Conservation (phyloP, 1,140 invertebrate species). For the Halesus radiatus region DNA sequence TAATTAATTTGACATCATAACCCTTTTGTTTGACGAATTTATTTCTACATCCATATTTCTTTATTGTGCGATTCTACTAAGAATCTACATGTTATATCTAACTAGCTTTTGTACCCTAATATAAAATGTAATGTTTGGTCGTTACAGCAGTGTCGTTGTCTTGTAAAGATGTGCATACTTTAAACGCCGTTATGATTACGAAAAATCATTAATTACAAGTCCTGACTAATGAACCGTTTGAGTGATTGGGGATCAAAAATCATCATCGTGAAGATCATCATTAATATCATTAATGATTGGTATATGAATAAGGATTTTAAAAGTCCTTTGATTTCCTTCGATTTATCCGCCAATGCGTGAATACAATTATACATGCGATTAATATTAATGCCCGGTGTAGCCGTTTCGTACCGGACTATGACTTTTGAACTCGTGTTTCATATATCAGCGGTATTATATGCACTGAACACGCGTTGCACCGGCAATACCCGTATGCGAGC, state of each 20-base stretch:
- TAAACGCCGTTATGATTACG: too few species aligned
- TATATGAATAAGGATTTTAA: conserved; percentile 12
- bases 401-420: conserved; percentile 31
- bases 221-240: not conserved
- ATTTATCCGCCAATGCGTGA: conserved; percentile 29
- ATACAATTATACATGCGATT: conserved; percentile 36
- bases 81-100: too few species aligned
- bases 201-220: not conserved
- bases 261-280: conserved; percentile 22
- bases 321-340: conserved; percentile 19
- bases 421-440: conserved; percentile 38
- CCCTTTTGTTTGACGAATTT: too few species aligned
- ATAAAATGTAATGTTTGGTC: not conserved
- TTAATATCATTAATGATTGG: conserved; percentile 24
- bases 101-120: not conserved
- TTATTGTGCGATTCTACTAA: too few species aligned
- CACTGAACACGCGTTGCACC: conserved; percentile 47
- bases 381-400: conserved; percentile 44
- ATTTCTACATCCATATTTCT: too few species aligned
- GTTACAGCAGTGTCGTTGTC: not conserved
- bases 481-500: not conserved
- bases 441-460: conserved; percentile 53
- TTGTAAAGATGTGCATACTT: too few species aligned
- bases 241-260: conserved; percentile 15
- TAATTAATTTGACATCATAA: too few species aligned